Conservation (phyloP, 2,113 vertebrate species). For the Hyperopisus bebe region DNA sequence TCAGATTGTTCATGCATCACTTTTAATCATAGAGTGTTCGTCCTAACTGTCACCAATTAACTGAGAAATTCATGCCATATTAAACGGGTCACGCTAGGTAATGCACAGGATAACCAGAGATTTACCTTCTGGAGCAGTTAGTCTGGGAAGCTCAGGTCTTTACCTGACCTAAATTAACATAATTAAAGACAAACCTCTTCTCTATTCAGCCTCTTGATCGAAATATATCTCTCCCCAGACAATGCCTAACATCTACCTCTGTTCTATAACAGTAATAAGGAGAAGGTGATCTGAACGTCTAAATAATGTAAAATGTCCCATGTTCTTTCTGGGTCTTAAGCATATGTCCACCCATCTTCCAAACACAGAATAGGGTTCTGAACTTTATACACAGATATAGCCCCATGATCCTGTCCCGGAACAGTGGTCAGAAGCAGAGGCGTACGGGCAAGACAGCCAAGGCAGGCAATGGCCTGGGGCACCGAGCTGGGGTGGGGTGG, state of each 20-base stretch:
- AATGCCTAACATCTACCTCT: not conserved
- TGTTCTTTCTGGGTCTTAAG: not conserved
- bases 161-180: not conserved
- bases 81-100: not conserved
- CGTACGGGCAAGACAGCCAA: not conserved
- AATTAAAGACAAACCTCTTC: not conserved
- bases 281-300: not conserved
- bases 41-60: not conserved
- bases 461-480: not conserved
- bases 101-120: not conserved
- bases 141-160: not conserved
- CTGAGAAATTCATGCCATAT: not conserved
- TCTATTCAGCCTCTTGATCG: not conserved
- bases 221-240: not conserved
- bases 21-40: not conserved
- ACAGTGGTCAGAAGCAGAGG: not conserved
- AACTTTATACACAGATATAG: not conserved
- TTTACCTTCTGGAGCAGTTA: not conserved
- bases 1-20: not conserved
- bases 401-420: not conserved
- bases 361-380: not conserved
- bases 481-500: too few species aligned
- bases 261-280: not conserved
- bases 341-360: not conserved
- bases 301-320: not conserved